phyloP scores from a whole-genome alignment of 2,888 invertebrate species.

The Himalopsyche anomala region DNA sequence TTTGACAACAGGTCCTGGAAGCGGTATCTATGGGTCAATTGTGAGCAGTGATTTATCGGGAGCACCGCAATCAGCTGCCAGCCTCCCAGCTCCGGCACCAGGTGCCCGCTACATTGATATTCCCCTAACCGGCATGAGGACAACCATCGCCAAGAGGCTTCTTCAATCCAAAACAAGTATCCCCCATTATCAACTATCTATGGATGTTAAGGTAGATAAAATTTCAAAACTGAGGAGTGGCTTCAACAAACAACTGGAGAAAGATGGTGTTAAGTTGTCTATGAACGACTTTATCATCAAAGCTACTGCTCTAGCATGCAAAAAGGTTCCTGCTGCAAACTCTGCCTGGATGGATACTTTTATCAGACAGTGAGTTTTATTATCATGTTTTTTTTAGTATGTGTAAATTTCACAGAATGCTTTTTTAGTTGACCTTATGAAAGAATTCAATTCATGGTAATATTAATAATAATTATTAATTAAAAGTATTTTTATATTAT shows the following conservation, averaged over 20 bases:
- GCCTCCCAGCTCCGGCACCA: slow-evolving; percentile 69
- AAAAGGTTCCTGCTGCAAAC: slow-evolving; percentile 94
- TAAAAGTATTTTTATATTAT: no score
- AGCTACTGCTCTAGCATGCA: slow-evolving; percentile 92
- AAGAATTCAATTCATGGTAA: not conserved
- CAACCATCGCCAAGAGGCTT: slow-evolving; percentile 92
- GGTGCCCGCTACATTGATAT: slow-evolving; percentile 83
- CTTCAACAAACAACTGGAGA: slow-evolving; percentile 88
- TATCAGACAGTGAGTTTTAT: slow-evolving; percentile 89
- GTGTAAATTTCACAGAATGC: no score
- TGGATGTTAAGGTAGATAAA: slow-evolving; percentile 91
- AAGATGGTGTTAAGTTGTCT: slow-evolving; percentile 90
- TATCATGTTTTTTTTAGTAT: not conserved
- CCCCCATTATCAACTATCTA: slow-evolving; percentile 96
- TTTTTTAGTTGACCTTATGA: no score
- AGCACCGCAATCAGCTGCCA: slow-evolving; percentile 70
- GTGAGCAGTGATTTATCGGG: slow-evolving; percentile 86
- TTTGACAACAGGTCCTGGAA: slow-evolving; percentile 77
- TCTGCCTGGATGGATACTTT: slow-evolving; percentile 95
- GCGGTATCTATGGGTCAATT: slow-evolving; percentile 89
- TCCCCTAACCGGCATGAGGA: slow-evolving; percentile 89
- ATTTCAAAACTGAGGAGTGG: slow-evolving; percentile 84
- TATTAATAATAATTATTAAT: not conserved
- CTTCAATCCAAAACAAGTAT: slow-evolving; percentile 93
- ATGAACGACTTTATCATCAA: slow-evolving; percentile 98